Evolutionary conservation across 1,140 invertebrate genomes (phyloP).

Genomic region (Hydropsyche tenuis): DNA sequence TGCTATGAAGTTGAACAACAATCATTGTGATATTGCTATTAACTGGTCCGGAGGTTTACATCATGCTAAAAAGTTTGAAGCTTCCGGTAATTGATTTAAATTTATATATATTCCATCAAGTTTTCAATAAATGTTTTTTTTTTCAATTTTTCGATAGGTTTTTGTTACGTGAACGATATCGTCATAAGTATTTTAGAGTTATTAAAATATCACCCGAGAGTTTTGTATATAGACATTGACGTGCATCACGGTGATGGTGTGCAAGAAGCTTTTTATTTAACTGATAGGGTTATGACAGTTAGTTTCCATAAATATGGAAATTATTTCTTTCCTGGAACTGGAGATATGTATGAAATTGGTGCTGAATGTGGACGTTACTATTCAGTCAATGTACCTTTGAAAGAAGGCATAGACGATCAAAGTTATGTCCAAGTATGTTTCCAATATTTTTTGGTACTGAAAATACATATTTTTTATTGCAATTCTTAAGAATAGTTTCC

Average conservation of each 20-base stretch:
- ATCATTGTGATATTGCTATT: slow-evolving; percentile 95
- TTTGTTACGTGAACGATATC: slow-evolving; percentile 99
- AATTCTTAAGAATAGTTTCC: too few species aligned
- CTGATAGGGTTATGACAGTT: slow-evolving; percentile 98
- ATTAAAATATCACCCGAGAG: slow-evolving; percentile 92
- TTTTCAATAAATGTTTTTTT: not conserved
- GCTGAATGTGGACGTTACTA: slow-evolving; percentile 93
- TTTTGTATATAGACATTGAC: slow-evolving; percentile 99
- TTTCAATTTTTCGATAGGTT: slow-evolving; percentile 67
- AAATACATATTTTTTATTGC: too few species aligned
- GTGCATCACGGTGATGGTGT: slow-evolving; percentile 99
- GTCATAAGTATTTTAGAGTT: slow-evolving; percentile 97
- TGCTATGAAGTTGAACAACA: slow-evolving; percentile 93
- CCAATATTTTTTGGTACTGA: too few species aligned
- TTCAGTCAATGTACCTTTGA: slow-evolving; percentile 95
- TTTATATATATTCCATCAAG: not conserved
- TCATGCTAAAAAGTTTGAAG: slow-evolving; percentile 99
- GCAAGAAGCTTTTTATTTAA: slow-evolving; percentile 98
- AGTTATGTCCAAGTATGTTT: slow-evolving; percentile 79
- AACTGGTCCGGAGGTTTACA: slow-evolving; percentile 99
- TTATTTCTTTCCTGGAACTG: slow-evolving; percentile 97
- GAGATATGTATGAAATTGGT: slow-evolving; percentile 98
- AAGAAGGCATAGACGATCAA: slow-evolving; percentile 95
- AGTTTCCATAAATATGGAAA: slow-evolving; percentile 99
- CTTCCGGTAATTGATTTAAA: slow-evolving; percentile 68